Percentiles rank a stretch among this genome's conserved stretches.
phyloP scores from a whole-genome alignment of 2,888 invertebrate species.

The Malthinus seriepunctatus region DNA sequence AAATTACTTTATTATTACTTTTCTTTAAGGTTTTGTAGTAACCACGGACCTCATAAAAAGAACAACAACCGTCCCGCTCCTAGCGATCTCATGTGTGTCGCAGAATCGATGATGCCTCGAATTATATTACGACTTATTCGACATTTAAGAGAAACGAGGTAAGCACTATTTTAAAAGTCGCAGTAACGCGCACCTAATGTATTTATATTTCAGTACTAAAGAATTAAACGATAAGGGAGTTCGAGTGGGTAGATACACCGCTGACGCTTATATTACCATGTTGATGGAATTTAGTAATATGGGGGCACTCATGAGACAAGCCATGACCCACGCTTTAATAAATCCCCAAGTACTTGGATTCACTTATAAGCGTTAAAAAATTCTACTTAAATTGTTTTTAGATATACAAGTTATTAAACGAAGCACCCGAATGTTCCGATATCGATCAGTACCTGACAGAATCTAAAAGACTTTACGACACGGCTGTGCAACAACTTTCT shows the following conservation, averaged over 20 bases:
- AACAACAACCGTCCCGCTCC: constrained; percentile 72
- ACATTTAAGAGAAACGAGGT: constrained; percentile 86
- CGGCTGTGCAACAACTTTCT: constrained; percentile 79
- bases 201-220: constrained; percentile 27
- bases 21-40: constrained; percentile 80
- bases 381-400: constrained; percentile 46
- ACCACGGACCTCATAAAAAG: constrained; percentile 90
- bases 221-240: constrained; percentile 9
- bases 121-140: constrained; percentile 87
- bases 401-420: constrained; percentile 74
- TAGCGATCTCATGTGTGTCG: constrained; percentile 86
- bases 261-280: constrained; percentile 87
- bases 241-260: constrained; percentile 66
- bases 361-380: no score
- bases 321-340: constrained; percentile 89
- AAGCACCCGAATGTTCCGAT: constrained; percentile 64
- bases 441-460: constrained; percentile 73
- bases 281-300: constrained; percentile 92
- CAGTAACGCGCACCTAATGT: background rate
- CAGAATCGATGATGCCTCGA: constrained; percentile 93
- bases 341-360: constrained; percentile 72
- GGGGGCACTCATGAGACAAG: constrained; percentile 93
- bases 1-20: background rate
- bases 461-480: constrained; percentile 76
- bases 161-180: constrained; percentile 12